Evolutionary conservation across 1,140 invertebrate species (phyloP), one percentile per base, ranked within the genome.

Genomic region (Diachasmimorpha longicaudata): DNA sequence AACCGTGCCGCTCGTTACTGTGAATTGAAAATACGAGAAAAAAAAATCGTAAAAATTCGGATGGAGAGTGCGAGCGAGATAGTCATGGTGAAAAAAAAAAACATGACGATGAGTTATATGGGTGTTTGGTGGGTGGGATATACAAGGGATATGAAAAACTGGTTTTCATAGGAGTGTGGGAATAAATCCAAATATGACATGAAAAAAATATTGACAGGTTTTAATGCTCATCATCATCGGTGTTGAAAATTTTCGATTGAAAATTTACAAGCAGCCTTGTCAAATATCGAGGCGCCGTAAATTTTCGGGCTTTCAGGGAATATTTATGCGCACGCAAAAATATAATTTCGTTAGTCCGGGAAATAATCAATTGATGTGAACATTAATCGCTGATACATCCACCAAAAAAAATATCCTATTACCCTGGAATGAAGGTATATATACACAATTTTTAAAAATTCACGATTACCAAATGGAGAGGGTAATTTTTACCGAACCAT

Each of bases 1-100:
- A 70, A 74, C 66, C 21, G 48, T 25, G 73, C 19, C 70, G 48
- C 71, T 78, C 66, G 77, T 78, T 78, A 78, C 46, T 68, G 31
- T 55, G 36, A n/a, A 31, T 46, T n/a, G 25, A 75, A 72, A 70
- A 44, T 37, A 9, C 11, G 44, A n/a, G 19, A 25, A 13, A 67
- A 75, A 74, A 13, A 36, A 16, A 75, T 68, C 36, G 10, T 16
- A 70, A 74, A 74, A 74, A 48, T 69, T 25, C 4, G 46, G n/a
- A 52, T 69, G 44, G 14, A 48, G 19, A 21, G 46, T 16, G 25
- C 21, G 6, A 52, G 23, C 11, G 39, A 75, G 63, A 19, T 42
- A 16, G 44, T 3, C 67, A 68, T 1, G 14, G 19, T n/a, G 4
- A 14, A 19, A 52, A 52, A 55, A 25, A 63, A 63, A 63, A 25